Conservation (phyloP, 2,113 vertebrate species). For the Verasper variegatus region DNA sequence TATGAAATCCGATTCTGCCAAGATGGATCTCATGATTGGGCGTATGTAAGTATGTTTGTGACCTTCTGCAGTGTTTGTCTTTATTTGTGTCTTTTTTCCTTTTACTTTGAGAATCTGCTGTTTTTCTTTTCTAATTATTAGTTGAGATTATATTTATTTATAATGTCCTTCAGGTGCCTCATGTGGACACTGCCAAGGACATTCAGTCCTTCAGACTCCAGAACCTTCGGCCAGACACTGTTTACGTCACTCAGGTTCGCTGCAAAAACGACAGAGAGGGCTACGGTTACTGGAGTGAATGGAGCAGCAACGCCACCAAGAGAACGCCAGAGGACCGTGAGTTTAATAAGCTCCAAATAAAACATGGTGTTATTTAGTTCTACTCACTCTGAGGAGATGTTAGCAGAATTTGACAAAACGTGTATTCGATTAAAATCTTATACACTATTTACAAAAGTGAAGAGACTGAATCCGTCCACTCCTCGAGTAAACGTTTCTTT, state of each 20-base stretch:
- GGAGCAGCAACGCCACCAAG: slow-evolving; percentile 83
- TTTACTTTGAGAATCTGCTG: background rate
- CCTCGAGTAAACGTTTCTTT: background rate
- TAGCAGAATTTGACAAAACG: background rate
- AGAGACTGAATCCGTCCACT: no score
- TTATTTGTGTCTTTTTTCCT: background rate
- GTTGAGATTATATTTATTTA: background rate
- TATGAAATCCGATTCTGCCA: slow-evolving; percentile 86
- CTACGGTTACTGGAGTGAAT: slow-evolving; percentile 90
- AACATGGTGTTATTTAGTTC: no score
- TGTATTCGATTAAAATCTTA: background rate
- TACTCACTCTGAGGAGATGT: background rate
- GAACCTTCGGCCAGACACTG: slow-evolving; percentile 84
- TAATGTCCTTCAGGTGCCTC: slow-evolving; percentile 81
- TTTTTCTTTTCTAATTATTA: background rate
- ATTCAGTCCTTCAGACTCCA: slow-evolving; percentile 88
- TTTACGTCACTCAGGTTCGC: slow-evolving; percentile 85
- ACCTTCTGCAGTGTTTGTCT: background rate
- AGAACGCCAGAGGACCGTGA: slow-evolving; percentile 88
- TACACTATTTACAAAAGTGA: no score
- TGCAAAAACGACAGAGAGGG: slow-evolving; percentile 73
- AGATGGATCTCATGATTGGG: slow-evolving; percentile 80
- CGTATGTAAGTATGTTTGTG: slow-evolving; percentile 77
- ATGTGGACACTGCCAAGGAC: slow-evolving; percentile 69
- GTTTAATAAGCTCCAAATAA: slow-evolving; percentile 23